Conservation (phyloP, 2,113 vertebrate genomes). For the Prochilodus magdalenae region DNA sequence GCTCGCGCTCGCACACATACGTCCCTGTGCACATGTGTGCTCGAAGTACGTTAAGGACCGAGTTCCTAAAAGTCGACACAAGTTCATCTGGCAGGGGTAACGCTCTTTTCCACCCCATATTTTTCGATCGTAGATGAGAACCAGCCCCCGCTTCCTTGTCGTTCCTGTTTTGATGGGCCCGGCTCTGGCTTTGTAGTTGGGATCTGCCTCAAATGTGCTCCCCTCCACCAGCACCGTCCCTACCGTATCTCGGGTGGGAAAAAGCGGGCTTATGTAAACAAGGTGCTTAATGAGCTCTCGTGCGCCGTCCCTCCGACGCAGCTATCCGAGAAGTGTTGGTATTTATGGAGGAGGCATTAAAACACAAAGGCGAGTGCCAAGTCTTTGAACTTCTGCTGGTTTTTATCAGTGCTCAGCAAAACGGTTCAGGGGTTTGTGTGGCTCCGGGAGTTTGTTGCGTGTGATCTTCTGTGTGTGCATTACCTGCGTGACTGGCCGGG, state of each 20-base stretch:
- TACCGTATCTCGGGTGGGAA: conserved; percentile 37
- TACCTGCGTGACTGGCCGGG: conserved; percentile 51
- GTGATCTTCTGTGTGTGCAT: conserved; percentile 21
- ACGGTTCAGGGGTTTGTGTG: conserved; percentile 41
- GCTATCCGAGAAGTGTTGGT: conserved; percentile 51
- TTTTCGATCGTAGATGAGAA: conserved; percentile 47
- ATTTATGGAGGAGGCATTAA: conserved; percentile 64
- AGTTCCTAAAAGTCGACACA: conserved; percentile 11
- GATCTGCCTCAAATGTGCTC: conserved; percentile 44
- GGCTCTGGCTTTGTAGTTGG: conserved; percentile 54
- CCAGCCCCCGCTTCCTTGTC: conserved; percentile 27
- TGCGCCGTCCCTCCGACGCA: conserved; percentile 12
- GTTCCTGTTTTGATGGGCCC: conserved; percentile 36
- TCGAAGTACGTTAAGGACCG: conserved; percentile 26
- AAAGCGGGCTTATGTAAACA: conserved; percentile 56
- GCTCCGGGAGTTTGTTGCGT: conserved; percentile 47
- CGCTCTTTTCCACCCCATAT: conserved; percentile 19
- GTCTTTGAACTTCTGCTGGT: conserved; percentile 46
- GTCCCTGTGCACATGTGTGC: not conserved
- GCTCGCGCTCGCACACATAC: not conserved
- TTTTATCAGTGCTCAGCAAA: conserved; percentile 38
- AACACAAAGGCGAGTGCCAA: conserved; percentile 52
- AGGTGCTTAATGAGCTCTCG: conserved; percentile 57
- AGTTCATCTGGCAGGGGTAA: conserved; percentile 15
- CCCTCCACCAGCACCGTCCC: conserved; percentile 25